Percentiles rank a stretch among this genome's conserved stretches.
These are phyloP conservation scores for Burhinus bistriatus DNA, from an alignment of 2,113 vertebrate genomes.

Conservation along the genomic window DNA sequence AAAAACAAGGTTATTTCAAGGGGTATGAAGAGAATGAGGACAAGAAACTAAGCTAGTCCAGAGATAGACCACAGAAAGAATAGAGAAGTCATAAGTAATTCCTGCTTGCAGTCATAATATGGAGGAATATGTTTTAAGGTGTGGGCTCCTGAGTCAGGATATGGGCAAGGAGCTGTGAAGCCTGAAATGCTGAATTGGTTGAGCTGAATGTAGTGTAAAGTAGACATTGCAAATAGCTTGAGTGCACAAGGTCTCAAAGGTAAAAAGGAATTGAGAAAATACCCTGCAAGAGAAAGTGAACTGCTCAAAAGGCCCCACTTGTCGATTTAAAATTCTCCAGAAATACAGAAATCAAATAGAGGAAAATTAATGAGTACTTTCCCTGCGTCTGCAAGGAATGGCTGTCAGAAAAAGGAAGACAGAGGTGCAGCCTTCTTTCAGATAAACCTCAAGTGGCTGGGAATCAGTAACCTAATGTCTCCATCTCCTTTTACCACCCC, in stretches of 20 bases:
- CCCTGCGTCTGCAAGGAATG: neutral
- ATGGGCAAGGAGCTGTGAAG: neutral
- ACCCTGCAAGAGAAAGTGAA: neutral
- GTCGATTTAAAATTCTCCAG: neutral
- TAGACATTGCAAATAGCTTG: neutral
- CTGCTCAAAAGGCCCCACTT: neutral
- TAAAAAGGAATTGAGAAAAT: constrained; percentile 21
- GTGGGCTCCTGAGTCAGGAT: neutral
- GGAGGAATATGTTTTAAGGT: neutral
- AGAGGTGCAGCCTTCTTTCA: neutral
- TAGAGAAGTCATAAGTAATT: neutral
- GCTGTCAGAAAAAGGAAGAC: neutral
- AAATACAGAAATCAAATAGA: neutral
- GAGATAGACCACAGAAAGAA: neutral
- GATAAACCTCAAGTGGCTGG: neutral
- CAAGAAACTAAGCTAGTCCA: neutral
- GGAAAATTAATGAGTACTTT: neutral
- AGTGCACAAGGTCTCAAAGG: neutral
- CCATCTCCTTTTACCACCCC: neutral
- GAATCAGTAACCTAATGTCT: neutral
- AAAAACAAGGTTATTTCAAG: neutral
- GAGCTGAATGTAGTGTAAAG: neutral
- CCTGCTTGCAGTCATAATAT: neutral
- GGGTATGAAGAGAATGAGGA: neutral
- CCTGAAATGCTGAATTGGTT: neutral